These are phyloP conservation scores for Dendrolimus punctatus DNA, from an alignment of 1,140 invertebrate genomes.

Conservation along the genomic window DNA sequence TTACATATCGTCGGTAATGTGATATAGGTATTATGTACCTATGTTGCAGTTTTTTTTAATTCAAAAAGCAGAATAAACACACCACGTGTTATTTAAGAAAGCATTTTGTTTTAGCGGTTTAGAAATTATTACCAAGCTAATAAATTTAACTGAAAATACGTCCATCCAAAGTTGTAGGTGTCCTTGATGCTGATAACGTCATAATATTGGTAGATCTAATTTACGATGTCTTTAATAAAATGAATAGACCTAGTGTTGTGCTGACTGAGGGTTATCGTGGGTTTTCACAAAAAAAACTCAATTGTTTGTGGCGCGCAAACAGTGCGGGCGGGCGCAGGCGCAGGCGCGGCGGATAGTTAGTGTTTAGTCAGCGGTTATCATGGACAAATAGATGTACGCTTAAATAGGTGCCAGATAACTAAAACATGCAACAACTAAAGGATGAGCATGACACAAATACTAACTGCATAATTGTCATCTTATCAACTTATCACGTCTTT, in stretches of 20 bases:
- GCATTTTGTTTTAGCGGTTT: too few relatives aligned
- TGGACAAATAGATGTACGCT: constrained; percentile 38
- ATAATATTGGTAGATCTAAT: not conserved
- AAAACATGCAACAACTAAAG: constrained; percentile 15
- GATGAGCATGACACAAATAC: not conserved
- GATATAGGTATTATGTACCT: too few relatives aligned
- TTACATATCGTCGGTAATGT: too few relatives aligned
- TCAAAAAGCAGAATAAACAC: too few relatives aligned
- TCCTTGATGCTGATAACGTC: too few relatives aligned
- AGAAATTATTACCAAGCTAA: too few relatives aligned
- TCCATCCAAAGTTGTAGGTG: too few relatives aligned
- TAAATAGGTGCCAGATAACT: constrained; percentile 33
- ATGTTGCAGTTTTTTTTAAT: too few relatives aligned
- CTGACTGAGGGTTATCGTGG: constrained; percentile 28
- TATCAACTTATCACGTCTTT: too few relatives aligned
- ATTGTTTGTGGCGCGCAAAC: constrained; percentile 41
- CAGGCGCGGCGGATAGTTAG: constrained; percentile 28
- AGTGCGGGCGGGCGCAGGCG: constrained; percentile 44
- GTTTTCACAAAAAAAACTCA: constrained; percentile 32
- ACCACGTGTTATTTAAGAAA: too few relatives aligned
- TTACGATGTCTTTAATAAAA: constrained; percentile 22
- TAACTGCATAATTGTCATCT: too few relatives aligned
- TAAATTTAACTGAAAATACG: too few relatives aligned
- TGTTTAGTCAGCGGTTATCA: constrained; percentile 52
- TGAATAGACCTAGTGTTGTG: constrained; percentile 16